Base-by-base conservation (phyloP, 1,140 invertebrate species). In the Drosophila pseudoananassae region DNA sequence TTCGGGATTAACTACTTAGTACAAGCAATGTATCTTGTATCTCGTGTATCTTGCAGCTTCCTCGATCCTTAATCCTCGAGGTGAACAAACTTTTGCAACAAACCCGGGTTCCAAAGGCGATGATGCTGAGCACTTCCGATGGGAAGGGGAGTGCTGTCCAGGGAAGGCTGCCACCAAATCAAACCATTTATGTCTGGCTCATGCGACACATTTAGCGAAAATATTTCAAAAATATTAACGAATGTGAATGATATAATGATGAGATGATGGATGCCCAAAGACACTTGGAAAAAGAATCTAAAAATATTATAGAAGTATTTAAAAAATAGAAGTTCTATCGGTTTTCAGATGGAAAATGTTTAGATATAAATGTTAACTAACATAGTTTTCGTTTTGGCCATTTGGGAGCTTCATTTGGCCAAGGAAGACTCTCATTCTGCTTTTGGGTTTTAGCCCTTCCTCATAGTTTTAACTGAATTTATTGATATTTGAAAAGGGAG, bases 151-250 rank as follows among this genome's bases (percentile, higher is more conserved):
- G 9, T 6, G 14, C 9, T 12, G 4, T 20, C 20, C 49, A 7
- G 8, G 56, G n/a, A n/a, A 15, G 9, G 55, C 46, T 76, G 76
- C 71, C 78, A 81, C 73, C 76, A 85, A 84, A 84, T 84, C 80
- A 80, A 84, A 88, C 83, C 83, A 88, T 88, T 88, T 88, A 88
- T 76, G 83, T 88, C 83, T 77, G 66, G 51, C 56, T 57, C 61
- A 58, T 75, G 76, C 76, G 66, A 79, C 83, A 88, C 83, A 88
- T 88, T 88, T 63, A 88, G 83, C 83, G 78, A 88, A 88, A 88
- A 88, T 72, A 88, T 88, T 88, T 88, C 78, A 77, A 83, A 88
- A 88, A 88, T 88, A 88, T 88, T 88, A 88, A 88, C 83, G 83
- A 87, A 85, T 85, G 82, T 68, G 83, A 82, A 71, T 85, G 82